Evolutionary conservation across 2,888 invertebrate genomes (phyloP), one percentile per base, ranked within the genome.

Genomic region (Cabera pusaria): DNA sequence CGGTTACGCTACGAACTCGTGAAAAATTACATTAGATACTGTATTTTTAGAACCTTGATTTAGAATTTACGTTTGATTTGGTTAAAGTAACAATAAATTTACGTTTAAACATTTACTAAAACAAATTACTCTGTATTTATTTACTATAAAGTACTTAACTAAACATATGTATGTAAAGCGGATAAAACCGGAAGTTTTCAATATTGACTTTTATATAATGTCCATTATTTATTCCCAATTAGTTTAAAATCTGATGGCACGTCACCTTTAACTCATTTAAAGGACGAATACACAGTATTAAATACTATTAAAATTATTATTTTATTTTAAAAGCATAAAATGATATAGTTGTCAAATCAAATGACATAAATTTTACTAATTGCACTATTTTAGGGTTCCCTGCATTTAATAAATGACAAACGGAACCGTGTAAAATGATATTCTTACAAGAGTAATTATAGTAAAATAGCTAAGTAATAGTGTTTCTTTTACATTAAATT

Each of bases 371-470:
- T 22, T 37, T 40, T 39, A 37, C 25, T 49, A 44, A 52, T 52
- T 49, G 52, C 49, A 52, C 52, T 46, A 41, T 24, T 40, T 40
- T 36, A 36, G 21, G 35, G 41, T 31, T 29, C 41, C 41, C 35
- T 26, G 25, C 11, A 2, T 21, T 26, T 17, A 22, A 12, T n/a
- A 17, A 25, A 29, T 21, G 29, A 6, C 19, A 25, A 31, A 12
- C 7, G 31, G 26, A 36, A 36, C 35, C 41, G 2, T n/a, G n/a
- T n/a, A n/a, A 14, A 14, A 3, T 14, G 4, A 44, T 44, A 35
- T 25, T 39, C 43, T 42, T 50, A 46, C 26, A 41, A 37, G 26
- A 42, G 34, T 44, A 44, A n/a, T n/a, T 25, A 42, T 12, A 35
- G 28, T 42, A 20, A 25, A 20, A 25, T 14, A 27, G 22, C 17